Base-by-base conservation (phyloP, 37 sponge, comb jelly and placozoan species). In the Lycopodina hypogea region DNA sequence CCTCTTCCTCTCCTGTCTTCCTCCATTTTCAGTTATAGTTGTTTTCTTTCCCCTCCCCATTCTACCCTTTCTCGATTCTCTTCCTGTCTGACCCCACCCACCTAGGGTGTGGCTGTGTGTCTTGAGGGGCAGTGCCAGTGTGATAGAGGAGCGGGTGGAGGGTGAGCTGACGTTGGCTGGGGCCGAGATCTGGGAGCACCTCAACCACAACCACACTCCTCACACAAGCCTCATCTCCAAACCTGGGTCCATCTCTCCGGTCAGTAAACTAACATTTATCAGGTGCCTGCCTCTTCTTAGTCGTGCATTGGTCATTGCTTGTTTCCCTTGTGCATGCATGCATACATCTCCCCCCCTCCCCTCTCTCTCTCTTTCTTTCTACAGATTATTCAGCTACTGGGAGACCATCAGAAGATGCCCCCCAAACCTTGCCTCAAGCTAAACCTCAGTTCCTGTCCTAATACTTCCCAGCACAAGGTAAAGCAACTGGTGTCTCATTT, bases 121-220 rank as follows among this genome's bases (percentile, higher is more conserved):
- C 1, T 72, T 87, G 7, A 65, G 59, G 24, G 33, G 21, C 17
- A 53, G 59, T 29, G 69, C 56, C 0, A 42, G 18, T 42, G 15
- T 59, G 19, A 22, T 26, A 38, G 87, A 81, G 33, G 55, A 56
- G 28, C 40, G 24, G 23, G 26, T 36, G 60, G 76, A 81, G 28
- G n/a, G 74, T 39, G 69, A 87, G 19, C 22, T 87, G 42, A 52
- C 81, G 21, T 50, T 80, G 29, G 81, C 70, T 6, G 45, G 69
- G 7, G 52, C 60, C 14, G 81, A 87, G 57, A n/a, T 87, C n/a
- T 76, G 75, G 87, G 87, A 87, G 62, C 80, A 68, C 71, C 52
- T 87, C 61, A 80, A 87, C 45, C 68, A 66, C 39, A 87, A 87
- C 57, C 74, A 76, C 30, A 70, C 84, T 29, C 42, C 17, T 41